A percentile compares a stretch with the other conserved stretches of the same genome.
phyloP scores from a whole-genome alignment of 2,797 vertebrate genomes.

The Pitangus sulphuratus region DNA sequence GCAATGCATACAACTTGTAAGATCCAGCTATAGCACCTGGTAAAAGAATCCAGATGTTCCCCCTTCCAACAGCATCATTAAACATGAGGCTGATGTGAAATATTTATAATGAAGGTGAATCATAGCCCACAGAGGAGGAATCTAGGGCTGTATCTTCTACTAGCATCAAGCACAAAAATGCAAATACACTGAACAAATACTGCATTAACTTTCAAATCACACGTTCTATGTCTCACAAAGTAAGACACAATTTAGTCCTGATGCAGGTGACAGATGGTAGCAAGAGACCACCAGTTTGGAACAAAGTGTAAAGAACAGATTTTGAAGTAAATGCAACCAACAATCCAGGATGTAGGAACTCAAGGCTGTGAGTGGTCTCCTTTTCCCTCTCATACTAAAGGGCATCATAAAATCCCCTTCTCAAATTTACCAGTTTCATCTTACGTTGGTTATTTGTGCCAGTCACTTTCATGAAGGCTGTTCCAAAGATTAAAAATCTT shows the following conservation, averaged over 20 bases:
- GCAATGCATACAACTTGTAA: constrained; percentile 49
- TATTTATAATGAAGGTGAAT: constrained; percentile 72
- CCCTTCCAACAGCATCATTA: constrained; percentile 55
- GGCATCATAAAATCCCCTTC: background rate
- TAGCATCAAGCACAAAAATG: constrained; percentile 62
- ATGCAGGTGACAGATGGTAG: constrained; percentile 43
- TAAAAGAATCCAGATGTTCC: constrained; percentile 68
- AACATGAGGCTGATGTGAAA: constrained; percentile 63
- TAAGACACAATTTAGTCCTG: constrained; percentile 15
- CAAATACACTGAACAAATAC: constrained; percentile 63
- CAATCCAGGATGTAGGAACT: background rate
- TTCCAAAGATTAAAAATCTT: background rate
- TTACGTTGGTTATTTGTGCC: background rate
- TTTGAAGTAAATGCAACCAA: background rate
- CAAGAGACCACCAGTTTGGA: constrained; percentile 21
- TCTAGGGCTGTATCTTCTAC: constrained; percentile 41
- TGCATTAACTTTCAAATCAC: constrained; percentile 67
- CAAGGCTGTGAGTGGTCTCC: background rate
- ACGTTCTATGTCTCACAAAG: constrained; percentile 14
- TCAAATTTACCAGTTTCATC: background rate
- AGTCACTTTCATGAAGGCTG: background rate
- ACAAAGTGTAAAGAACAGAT: background rate
- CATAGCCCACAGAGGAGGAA: constrained; percentile 66
- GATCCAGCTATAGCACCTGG: constrained; percentile 44
- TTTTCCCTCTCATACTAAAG: background rate